Percentiles rank a stretch among this genome's conserved stretches.
Evolutionary conservation across 2,113 vertebrate genomes (phyloP).

Genomic region (Marmota flaviventris): DNA sequence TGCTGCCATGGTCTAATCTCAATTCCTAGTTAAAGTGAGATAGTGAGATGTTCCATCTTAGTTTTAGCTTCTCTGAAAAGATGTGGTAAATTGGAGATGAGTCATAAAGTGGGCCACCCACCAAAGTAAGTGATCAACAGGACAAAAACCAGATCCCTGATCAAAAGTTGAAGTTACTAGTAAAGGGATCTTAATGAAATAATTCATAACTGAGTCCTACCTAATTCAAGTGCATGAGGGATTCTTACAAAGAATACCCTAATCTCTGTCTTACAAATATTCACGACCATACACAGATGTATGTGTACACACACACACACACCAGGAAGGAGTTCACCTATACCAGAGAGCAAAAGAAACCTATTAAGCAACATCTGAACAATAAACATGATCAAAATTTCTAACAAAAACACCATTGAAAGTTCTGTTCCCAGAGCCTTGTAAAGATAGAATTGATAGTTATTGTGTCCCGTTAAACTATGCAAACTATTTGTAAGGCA

Average conservation of each 20-base stretch:
- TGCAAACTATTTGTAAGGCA: neutral
- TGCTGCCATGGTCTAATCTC: neutral
- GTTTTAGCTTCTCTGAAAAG: conserved; percentile 50
- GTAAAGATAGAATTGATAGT: neutral
- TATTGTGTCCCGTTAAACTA: neutral
- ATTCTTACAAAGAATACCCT: neutral
- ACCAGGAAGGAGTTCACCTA: neutral
- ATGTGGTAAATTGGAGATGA: conserved; percentile 43
- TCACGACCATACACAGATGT: accelerated
- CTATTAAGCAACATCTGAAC: neutral
- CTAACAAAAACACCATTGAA: neutral
- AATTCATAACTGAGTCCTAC: neutral
- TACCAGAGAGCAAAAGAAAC: neutral
- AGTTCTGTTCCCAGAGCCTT: neutral
- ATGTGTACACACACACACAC: accelerated
- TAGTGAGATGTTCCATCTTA: neutral
- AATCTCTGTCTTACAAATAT: neutral
- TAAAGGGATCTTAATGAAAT: neutral
- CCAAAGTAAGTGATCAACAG: conserved; percentile 22
- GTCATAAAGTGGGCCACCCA: conserved; percentile 30
- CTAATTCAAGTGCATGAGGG: neutral
- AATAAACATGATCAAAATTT: conserved; percentile 11
- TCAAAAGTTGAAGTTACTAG: conserved; percentile 66
- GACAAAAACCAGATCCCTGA: conserved; percentile 62
- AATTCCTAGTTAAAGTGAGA: neutral